Percentiles rank a stretch among this genome's conserved stretches.
Conservation (phyloP, 2,797 vertebrate species). For the Sparidentex hasta region DNA sequence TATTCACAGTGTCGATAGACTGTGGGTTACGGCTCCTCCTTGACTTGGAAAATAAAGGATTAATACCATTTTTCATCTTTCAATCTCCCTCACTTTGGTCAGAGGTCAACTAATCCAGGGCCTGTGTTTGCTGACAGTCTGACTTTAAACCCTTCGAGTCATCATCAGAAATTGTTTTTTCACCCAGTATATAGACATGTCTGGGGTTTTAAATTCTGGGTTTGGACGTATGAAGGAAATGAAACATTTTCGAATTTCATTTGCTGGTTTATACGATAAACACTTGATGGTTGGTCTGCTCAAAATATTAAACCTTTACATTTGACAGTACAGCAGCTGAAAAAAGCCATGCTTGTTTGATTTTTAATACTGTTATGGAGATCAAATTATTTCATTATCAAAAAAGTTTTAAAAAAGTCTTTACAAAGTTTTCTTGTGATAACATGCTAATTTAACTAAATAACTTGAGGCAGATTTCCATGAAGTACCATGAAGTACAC, state of each 20-base stretch:
- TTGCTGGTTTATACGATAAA: background rate
- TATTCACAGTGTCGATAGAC: conserved; percentile 1
- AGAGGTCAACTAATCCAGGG: conserved; percentile 54
- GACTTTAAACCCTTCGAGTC: conserved; percentile 16
- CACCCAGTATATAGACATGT: background rate
- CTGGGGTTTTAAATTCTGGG: conserved; percentile 9
- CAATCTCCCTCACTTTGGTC: conserved; percentile 38
- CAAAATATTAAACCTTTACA: background rate
- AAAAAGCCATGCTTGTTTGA: no score
- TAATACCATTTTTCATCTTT: conserved; percentile 48
- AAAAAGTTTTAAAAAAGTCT: no score
- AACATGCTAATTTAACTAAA: no score
- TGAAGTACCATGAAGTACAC: no score
- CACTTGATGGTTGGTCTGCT: background rate
- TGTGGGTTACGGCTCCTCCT: conserved; percentile 17
- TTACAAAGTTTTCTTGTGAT: no score
- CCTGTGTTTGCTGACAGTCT: conserved; percentile 31
- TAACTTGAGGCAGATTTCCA: no score
- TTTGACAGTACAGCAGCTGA: no score
- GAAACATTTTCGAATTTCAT: background rate
- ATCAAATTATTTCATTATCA: no score
- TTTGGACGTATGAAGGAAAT: background rate
- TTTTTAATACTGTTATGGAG: no score
- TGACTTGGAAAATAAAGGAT: conserved; percentile 41
- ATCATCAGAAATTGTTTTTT: conserved; percentile 30